phyloP scores from a whole-genome alignment of 1,140 invertebrate genomes.

The Drosophila murphyi region DNA sequence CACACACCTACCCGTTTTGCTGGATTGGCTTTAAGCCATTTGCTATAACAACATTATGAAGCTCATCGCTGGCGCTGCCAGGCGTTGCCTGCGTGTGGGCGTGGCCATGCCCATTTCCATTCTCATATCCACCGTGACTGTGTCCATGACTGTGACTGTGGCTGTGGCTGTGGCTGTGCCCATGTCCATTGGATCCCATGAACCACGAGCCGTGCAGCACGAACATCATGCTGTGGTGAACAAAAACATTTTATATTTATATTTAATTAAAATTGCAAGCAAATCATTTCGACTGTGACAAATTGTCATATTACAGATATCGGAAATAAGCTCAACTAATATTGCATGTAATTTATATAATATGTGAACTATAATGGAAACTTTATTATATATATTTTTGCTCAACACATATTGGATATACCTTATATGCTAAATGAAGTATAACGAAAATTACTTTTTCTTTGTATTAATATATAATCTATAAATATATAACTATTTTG shows the following conservation, averaged over 20 bases:
- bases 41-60: constrained; percentile 50
- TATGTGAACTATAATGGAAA: too few species aligned
- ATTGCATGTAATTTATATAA: neutral
- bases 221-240: constrained; percentile 88
- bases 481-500: too few species aligned
- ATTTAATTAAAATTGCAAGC: constrained; percentile 38
- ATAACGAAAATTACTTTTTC: too few species aligned
- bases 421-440: too few species aligned
- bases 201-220: constrained; percentile 89
- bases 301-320: constrained; percentile 6
- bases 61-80: constrained; percentile 19
- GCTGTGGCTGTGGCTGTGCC: constrained; percentile 54
- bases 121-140: constrained; percentile 28
- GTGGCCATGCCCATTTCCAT: constrained; percentile 20
- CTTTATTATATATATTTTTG: too few species aligned
- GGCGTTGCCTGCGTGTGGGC: neutral
- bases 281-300: constrained; percentile 10
- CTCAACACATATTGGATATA: too few species aligned
- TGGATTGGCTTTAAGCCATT: constrained; percentile 54
- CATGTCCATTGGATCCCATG: constrained; percentile 65
- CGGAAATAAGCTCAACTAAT: neutral
- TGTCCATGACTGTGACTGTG: constrained; percentile 45
- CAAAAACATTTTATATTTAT: constrained; percentile 33
- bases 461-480: too few species aligned
- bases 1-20: constrained; percentile 39